These are phyloP conservation scores for Hedya salicella DNA, from an alignment of 2,888 invertebrate genomes.

Conservation along the genomic window DNA sequence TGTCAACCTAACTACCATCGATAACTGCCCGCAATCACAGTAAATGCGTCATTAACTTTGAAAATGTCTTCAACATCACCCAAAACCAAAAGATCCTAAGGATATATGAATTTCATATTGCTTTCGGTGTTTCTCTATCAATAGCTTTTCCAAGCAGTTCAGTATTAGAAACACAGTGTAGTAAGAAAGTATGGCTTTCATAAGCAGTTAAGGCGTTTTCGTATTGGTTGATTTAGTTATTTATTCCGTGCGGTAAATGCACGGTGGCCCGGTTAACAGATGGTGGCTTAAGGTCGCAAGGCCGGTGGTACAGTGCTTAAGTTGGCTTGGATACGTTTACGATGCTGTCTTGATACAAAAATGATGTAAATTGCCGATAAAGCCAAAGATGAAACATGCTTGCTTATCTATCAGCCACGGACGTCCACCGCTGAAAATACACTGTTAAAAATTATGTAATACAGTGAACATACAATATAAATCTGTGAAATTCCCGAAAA, in stretches of 20 bases:
- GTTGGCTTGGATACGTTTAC: too few relatives aligned
- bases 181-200: background rate
- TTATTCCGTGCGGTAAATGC: slow-evolving; percentile 26
- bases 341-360: too few relatives aligned
- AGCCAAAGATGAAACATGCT: too few relatives aligned
- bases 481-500: too few relatives aligned
- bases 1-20: background rate
- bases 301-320: slow-evolving; percentile 30
- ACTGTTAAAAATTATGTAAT: too few relatives aligned
- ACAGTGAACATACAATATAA: too few relatives aligned
- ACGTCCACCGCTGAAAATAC: too few relatives aligned
- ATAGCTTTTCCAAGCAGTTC: background rate
- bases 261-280: slow-evolving; percentile 39
- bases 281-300: slow-evolving; percentile 41
- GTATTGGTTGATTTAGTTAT: slow-evolving; percentile 3
- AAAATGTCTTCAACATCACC: slow-evolving; percentile 9
- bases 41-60: slow-evolving; percentile 29
- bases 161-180: background rate
- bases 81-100: slow-evolving; percentile 9
- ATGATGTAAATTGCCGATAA: too few relatives aligned
- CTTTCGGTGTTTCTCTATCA: background rate
- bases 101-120: background rate
- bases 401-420: too few relatives aligned
- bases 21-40: slow-evolving; percentile 16
- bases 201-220: background rate